Conservation (phyloP, 2,888 invertebrate genomes). For the Gymnosoma rotundatum region DNA sequence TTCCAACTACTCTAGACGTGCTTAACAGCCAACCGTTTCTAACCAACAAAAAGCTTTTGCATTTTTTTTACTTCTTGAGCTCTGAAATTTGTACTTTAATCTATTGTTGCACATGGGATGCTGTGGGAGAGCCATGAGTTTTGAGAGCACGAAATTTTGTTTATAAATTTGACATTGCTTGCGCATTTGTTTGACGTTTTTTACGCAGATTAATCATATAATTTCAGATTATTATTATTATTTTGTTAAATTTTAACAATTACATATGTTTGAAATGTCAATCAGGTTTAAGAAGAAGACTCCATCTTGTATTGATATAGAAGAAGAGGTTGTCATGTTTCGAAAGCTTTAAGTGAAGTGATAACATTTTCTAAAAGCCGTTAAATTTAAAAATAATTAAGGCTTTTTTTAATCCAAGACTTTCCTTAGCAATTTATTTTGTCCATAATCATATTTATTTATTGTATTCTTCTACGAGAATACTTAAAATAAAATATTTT, state of each 20-base stretch:
- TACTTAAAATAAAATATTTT: no score
- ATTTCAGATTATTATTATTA: not conserved
- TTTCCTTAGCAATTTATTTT: no score
- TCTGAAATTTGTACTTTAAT: constrained; percentile 21
- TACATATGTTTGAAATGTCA: not conserved
- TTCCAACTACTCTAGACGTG: constrained; percentile 65
- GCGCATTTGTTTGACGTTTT: constrained; percentile 51
- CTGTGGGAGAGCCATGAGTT: constrained; percentile 47
- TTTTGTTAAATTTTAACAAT: constrained; percentile 14
- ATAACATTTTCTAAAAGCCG: not conserved
- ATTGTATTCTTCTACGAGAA: no score
- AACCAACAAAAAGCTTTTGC: constrained; percentile 65
- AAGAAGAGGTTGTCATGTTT: no score
- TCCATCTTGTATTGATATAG: not conserved
- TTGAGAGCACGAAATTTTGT: not conserved
- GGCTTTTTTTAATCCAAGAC: not conserved
- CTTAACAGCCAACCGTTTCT: constrained; percentile 67
- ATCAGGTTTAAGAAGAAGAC: not conserved
- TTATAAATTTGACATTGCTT: constrained; percentile 33
- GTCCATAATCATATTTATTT: no score
- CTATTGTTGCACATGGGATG: constrained; percentile 21
- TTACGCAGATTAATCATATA: not conserved
- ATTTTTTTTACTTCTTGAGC: constrained; percentile 17
- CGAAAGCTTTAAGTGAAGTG: not conserved
- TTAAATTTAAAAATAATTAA: not conserved